These are phyloP conservation scores for Allenopithecus nigroviridis DNA, from an alignment of 2,797 vertebrate species.

Conservation along the genomic window DNA sequence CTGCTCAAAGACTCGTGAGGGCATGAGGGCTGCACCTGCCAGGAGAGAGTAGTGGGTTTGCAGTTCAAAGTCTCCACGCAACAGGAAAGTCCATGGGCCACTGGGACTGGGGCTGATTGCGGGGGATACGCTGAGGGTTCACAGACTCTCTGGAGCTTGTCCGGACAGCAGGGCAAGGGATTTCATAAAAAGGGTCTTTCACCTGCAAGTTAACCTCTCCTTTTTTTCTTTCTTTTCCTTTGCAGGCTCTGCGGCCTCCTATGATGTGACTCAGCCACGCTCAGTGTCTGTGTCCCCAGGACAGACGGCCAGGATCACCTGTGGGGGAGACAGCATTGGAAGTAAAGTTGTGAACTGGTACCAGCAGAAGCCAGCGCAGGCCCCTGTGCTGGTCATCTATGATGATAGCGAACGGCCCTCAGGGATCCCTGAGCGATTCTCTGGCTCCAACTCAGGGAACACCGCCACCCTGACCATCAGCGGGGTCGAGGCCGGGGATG, in stretches of 20 bases:
- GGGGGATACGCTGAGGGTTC: fast-evolving
- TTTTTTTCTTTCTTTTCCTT: too few species aligned
- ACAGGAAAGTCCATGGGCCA: too few species aligned
- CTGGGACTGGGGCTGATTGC: too few species aligned
- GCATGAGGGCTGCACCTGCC: too few species aligned
- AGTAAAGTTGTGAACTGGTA: fast-evolving
- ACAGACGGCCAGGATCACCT: neutral
- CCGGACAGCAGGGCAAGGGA: fast-evolving
- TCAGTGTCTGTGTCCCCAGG: fast-evolving
- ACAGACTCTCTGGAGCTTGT: too few species aligned
- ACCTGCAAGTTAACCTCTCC: fast-evolving
- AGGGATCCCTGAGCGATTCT: neutral
- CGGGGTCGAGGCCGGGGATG: neutral
- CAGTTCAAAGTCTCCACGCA: fast-evolving
- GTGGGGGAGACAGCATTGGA: neutral
- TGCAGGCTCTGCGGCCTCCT: neutral
- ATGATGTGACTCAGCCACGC: neutral
- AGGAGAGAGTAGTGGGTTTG: too few species aligned
- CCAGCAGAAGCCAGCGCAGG: neutral
- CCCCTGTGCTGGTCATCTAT: neutral
- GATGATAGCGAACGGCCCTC: fast-evolving
- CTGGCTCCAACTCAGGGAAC: neutral
- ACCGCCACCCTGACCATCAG: neutral
- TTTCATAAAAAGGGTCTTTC: fast-evolving
- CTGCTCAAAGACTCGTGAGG: too few species aligned